Evolutionary conservation across 2,797 vertebrate species (phyloP).

Genomic region (Octomys mimax): DNA sequence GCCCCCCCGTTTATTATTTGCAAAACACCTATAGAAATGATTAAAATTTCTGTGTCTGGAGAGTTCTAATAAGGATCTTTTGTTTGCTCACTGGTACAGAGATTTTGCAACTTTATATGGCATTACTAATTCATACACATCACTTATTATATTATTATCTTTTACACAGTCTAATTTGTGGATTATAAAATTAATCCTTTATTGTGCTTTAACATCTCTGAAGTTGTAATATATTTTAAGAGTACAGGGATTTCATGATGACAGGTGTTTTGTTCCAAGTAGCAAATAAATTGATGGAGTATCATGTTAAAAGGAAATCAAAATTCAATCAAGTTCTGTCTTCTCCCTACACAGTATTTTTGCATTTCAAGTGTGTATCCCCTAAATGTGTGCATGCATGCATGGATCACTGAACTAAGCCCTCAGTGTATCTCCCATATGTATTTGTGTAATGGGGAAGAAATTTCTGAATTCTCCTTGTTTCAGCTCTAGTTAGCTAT

Average conservation of each 20-base stretch:
- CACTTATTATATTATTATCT: background rate
- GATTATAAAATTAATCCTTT: background rate
- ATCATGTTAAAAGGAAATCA: background rate
- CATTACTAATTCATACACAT: background rate
- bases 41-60: background rate
- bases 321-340: background rate
- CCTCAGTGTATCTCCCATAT: background rate
- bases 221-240: slow-evolving; percentile 36
- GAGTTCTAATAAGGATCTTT: background rate
- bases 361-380: background rate
- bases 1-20: background rate
- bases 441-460: background rate
- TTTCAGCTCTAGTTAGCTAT: background rate
- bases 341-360: background rate
- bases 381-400: background rate
- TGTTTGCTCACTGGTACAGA: background rate
- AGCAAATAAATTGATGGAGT: background rate
- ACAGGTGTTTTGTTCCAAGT: background rate
- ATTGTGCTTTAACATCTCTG: slow-evolving; percentile 26
- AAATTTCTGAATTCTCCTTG: background rate
- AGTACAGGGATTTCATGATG: background rate
- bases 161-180: background rate
- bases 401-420: background rate
- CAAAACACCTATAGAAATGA: background rate
- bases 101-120: background rate